These are phyloP conservation scores for Nymphicus hollandicus DNA, from an alignment of 2,113 vertebrate genomes.

Conservation along the genomic window DNA sequence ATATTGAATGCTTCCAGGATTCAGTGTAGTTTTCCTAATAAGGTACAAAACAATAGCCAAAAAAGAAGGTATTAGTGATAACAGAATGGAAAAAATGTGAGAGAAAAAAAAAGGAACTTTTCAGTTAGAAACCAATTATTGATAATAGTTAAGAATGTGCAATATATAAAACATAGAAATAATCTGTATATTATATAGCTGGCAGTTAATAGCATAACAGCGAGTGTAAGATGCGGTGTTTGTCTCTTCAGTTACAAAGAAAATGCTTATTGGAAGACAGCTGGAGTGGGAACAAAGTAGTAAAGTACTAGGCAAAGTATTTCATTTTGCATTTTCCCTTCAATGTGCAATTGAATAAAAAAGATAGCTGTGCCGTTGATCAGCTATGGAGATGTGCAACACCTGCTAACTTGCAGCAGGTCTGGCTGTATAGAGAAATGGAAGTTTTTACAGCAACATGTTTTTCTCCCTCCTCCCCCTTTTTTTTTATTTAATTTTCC, in stretches of 20 bases:
- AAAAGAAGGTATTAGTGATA: not conserved
- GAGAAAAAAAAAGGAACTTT: not conserved
- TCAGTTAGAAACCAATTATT: not conserved
- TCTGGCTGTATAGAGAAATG: not conserved
- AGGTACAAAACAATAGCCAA: not conserved
- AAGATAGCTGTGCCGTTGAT: not conserved
- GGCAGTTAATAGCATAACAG: not conserved
- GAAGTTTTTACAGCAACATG: not conserved
- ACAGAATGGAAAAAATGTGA: too few relatives aligned
- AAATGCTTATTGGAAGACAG: not conserved
- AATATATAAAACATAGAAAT: not conserved
- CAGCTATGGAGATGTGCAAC: not conserved
- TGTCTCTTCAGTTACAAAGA: not conserved
- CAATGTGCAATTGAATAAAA: not conserved
- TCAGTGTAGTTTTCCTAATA: not conserved
- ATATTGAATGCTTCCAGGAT: not conserved
- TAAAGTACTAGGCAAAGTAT: not conserved
- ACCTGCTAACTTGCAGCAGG: not conserved
- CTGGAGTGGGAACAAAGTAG: not conserved
- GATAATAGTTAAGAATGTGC: not conserved
- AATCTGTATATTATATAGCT: not conserved
- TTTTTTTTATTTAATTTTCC: not conserved
- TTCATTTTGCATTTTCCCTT: not conserved
- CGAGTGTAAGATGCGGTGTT: not conserved
- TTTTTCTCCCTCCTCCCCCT: too few relatives aligned